Conservation (phyloP, 2,888 invertebrate species). For the Torymus auratus region DNA sequence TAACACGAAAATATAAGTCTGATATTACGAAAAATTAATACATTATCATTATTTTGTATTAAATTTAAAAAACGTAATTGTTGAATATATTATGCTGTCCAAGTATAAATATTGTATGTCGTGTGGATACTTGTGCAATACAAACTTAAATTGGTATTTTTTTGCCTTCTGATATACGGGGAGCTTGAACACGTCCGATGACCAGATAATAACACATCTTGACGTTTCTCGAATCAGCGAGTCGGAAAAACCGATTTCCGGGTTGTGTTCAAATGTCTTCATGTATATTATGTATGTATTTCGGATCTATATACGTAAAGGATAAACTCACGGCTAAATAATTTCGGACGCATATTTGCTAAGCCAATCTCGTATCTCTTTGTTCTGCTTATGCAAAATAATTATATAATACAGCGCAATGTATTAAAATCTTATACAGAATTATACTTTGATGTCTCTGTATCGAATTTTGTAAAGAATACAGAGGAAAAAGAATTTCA, state of each 20-base stretch:
- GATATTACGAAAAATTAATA: no score
- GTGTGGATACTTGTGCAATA: background rate
- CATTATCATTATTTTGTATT: no score
- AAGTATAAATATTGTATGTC: background rate
- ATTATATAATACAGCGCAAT: no score
- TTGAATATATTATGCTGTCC: no score
- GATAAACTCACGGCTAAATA: background rate
- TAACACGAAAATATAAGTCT: no score
- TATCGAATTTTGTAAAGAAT: no score
- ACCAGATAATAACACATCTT: slow-evolving; percentile 36
- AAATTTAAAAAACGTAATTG: no score
- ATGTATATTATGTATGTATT: slow-evolving; percentile 21
- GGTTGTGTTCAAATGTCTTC: slow-evolving; percentile 35
- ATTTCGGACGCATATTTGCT: background rate
- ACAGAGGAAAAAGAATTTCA: no score
- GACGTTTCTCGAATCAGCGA: slow-evolving; percentile 48
- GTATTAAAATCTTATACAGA: no score
- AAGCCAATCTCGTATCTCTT: no score
- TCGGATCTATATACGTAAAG: slow-evolving; percentile 19
- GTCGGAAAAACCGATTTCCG: slow-evolving; percentile 45
- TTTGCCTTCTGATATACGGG: slow-evolving; percentile 6
- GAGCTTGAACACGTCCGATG: slow-evolving; percentile 26
- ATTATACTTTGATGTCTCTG: no score
- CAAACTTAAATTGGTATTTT: slow-evolving; percentile 10
- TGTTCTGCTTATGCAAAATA: no score